Percentiles rank a stretch among this genome's conserved stretches.
Evolutionary conservation across 2,888 invertebrate genomes (phyloP).

Genomic region (Brachyopa scutellaris): DNA sequence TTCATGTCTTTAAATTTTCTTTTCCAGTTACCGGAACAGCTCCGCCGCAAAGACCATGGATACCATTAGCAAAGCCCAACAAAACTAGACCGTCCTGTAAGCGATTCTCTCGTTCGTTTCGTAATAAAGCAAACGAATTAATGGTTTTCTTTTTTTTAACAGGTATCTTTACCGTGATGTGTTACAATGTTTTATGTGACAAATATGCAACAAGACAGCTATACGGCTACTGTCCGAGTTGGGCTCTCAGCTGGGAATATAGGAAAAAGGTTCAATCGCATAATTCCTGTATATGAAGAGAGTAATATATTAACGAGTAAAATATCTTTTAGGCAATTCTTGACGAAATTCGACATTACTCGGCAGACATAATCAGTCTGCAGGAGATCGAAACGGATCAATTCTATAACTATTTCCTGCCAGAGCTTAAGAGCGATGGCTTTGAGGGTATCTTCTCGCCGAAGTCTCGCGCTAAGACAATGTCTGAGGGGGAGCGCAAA

Average conservation of each 20-base stretch:
- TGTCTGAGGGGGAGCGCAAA: conserved; percentile 97
- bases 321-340: conserved; percentile 87
- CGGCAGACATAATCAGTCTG: conserved; percentile 97
- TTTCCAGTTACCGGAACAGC: conserved; percentile 93
- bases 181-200: conserved; percentile 99
- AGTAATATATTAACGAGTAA: too few species aligned
- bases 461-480: conserved; percentile 98
- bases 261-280: conserved; percentile 89
- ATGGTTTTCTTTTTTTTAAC: conserved; percentile 61
- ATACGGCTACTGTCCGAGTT: conserved; percentile 99
- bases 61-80: conserved; percentile 94
- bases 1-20: conserved; percentile 76
- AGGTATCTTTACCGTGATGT: conserved; percentile 99
- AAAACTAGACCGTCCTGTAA: conserved; percentile 95
- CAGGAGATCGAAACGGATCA: conserved; percentile 99
- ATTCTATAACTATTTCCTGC: conserved; percentile 97
- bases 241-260: conserved; percentile 99
- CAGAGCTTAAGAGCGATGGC: conserved; percentile 95
- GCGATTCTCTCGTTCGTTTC: conserved; percentile 80
- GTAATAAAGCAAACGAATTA: conserved; percentile 36
- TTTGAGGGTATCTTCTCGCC: conserved; percentile 98
- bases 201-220: conserved; percentile 99
- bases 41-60: conserved; percentile 98
- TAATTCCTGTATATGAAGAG: too few species aligned
- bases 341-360: conserved; percentile 97